Conservation (phyloP, 64 coral and sea anemone genomes). For the Montipora cactus region DNA sequence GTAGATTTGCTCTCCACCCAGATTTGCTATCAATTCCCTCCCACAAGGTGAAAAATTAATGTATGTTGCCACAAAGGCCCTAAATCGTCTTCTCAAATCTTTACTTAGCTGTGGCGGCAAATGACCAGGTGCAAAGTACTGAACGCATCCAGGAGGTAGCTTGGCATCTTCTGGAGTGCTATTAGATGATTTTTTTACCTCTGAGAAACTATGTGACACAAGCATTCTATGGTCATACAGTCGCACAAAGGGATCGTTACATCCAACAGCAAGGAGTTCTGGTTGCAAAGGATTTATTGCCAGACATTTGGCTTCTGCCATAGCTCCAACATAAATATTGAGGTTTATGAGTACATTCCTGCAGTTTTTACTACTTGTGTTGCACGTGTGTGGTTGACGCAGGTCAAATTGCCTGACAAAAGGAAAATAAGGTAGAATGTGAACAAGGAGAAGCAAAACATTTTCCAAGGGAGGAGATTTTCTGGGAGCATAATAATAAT, state of each 20-base stretch:
- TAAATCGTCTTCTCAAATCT: slow-evolving; percentile 80
- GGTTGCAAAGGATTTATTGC: slow-evolving; percentile 91
- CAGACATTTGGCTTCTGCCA: slow-evolving; percentile 93
- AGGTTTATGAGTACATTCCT: slow-evolving; percentile 96
- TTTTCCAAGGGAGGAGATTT: neutral
- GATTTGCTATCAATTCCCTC: slow-evolving; percentile 84
- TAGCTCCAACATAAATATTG: slow-evolving; percentile 85
- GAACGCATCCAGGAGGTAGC: slow-evolving; percentile 83
- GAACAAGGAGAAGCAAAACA: neutral
- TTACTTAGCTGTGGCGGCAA: slow-evolving; percentile 76
- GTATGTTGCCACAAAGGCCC: slow-evolving; percentile 90
- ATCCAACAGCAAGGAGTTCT: slow-evolving; percentile 90
- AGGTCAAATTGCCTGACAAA: slow-evolving; percentile 53
- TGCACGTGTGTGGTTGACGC: slow-evolving; percentile 91
- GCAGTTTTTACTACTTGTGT: slow-evolving; percentile 93
- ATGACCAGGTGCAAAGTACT: slow-evolving; percentile 94
- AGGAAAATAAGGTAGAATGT: neutral
- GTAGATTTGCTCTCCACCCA: slow-evolving; percentile 97
- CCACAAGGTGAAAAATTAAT: slow-evolving; percentile 90
- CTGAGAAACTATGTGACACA: slow-evolving; percentile 58
- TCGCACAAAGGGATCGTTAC: slow-evolving; percentile 95
- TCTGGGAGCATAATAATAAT: neutral
- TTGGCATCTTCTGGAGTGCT: slow-evolving; percentile 61
- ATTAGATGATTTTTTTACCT: slow-evolving; percentile 21
- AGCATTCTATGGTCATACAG: slow-evolving; percentile 96